Base-by-base conservation (phyloP, 1,140 invertebrate species). In the Agrypnia vestita region DNA sequence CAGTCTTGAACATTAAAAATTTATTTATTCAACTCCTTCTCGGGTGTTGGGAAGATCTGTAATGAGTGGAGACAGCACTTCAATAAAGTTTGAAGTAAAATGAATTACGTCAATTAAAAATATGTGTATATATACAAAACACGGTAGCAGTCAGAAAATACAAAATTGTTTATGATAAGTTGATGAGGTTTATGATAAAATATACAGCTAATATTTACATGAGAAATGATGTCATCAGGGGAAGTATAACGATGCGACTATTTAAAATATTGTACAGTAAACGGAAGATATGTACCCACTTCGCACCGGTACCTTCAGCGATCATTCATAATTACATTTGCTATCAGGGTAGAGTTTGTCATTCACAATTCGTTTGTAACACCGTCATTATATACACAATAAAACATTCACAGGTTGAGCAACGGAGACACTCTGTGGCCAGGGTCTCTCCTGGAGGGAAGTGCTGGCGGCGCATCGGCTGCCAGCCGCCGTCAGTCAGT, bases 1-100 rank as follows among this genome's bases (percentile, higher is more conserved):
- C 64, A 69, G 64, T 69, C 64, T 69, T 69, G 13, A 46, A 17
- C 64, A 47, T 69, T 15, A 69, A 69, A 47, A 69, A 69, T 17
- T 47, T 69, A 69, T 15, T 47, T 13, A 51, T 35, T 67, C 44
- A 67, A 67, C 44, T 69, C 44, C 59, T 19, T 17, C 21, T 17
- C 59, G 12, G 25, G 13, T 25, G 10, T 43, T 21, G 9, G 25
- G 25, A 35, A 6, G 25, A 35, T 35, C 25, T 1, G 6, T 35
- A 35, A 35, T 35, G 1, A 35, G 25, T 35, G 25, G 25, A 35
- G 25, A 35, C 25, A 35, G 25, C 25, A 35, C 25, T 35, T 35
- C 25, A 35, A 35, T 6, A 35, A 35, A 35, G 25, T 35, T 35
- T 6, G 1, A 6, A 35, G 25, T 35, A 35, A 35, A 35, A 3